These are phyloP conservation scores for Psammodynastes pulverulentus DNA, from an alignment of 2,113 vertebrate species.

Conservation along the genomic window DNA sequence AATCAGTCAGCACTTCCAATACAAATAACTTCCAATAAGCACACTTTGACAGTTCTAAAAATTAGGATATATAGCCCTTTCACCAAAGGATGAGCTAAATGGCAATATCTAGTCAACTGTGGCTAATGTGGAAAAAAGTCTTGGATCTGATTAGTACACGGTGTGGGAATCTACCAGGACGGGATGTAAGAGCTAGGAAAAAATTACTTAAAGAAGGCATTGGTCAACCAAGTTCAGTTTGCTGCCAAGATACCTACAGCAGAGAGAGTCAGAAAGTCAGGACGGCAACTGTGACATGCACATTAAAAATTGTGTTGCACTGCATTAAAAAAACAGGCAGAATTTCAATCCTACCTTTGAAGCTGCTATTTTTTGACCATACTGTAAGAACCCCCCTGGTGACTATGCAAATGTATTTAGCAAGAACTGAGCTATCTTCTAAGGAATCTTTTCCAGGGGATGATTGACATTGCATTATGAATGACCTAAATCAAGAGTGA, in stretches of 20 bases:
- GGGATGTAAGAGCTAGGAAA: not conserved
- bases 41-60: not conserved
- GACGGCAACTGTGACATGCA: not conserved
- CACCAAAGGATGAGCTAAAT: not conserved
- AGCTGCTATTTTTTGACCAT: not conserved
- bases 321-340: not conserved
- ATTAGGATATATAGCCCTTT: not conserved
- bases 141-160: not conserved
- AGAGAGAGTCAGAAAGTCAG: not conserved
- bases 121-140: not conserved
- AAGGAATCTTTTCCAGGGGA: not conserved
- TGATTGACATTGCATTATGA: not conserved
- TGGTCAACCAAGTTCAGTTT: not conserved
- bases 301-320: not conserved
- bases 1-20: not conserved
- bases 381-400: not conserved
- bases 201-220: not conserved
- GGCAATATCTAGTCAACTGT: not conserved
- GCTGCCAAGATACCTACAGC: not conserved
- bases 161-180: not conserved
- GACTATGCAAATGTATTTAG: not conserved
- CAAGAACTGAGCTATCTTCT: not conserved
- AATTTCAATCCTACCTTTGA: not conserved
- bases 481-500: not conserved
- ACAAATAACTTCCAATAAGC: not conserved